Percentiles rank a stretch among this genome's conserved stretches.
Evolutionary conservation across 2,888 invertebrate genomes (phyloP).

Genomic region (Cepaea hortensis): DNA sequence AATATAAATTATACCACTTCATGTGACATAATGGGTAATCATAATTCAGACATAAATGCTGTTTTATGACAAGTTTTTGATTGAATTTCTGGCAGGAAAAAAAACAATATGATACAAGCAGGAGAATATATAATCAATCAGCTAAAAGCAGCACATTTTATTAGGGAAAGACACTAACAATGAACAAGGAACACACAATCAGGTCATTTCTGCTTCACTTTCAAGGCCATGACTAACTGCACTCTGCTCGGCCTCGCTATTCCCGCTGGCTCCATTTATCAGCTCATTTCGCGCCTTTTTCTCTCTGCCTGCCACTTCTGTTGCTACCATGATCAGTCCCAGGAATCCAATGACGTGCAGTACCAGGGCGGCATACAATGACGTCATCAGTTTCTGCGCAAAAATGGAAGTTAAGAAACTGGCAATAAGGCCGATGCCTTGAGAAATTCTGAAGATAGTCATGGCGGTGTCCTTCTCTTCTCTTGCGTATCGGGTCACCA

Average conservation of each 20-base stretch:
- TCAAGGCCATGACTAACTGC: constrained; percentile 2
- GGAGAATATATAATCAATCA: no score
- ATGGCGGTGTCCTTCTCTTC: constrained; percentile 64
- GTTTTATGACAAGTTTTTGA: no score
- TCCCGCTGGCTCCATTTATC: constrained; percentile 10
- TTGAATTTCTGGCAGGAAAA: no score
- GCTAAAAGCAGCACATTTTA: no score
- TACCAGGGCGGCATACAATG: constrained; percentile 51
- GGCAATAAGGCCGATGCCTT: constrained; percentile 63
- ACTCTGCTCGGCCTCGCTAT: constrained; percentile 20
- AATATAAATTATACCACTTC: no score
- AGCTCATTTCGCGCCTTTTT: constrained; percentile 10
- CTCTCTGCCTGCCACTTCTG: constrained; percentile 43
- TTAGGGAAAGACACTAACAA: background rate
- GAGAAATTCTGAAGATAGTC: constrained; percentile 63
- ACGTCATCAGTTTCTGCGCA: constrained; percentile 50
- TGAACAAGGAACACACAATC: background rate
- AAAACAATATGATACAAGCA: no score
- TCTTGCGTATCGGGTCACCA: constrained; percentile 52
- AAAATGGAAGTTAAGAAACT: constrained; percentile 54
- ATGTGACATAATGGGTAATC: no score
- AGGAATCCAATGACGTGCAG: constrained; percentile 54
- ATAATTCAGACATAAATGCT: no score
- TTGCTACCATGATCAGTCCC: constrained; percentile 53
- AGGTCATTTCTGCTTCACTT: constrained; percentile 22